These are phyloP conservation scores for Benthochromis sp. DNA, from an alignment of 2,113 vertebrate species.

Conservation along the genomic window DNA sequence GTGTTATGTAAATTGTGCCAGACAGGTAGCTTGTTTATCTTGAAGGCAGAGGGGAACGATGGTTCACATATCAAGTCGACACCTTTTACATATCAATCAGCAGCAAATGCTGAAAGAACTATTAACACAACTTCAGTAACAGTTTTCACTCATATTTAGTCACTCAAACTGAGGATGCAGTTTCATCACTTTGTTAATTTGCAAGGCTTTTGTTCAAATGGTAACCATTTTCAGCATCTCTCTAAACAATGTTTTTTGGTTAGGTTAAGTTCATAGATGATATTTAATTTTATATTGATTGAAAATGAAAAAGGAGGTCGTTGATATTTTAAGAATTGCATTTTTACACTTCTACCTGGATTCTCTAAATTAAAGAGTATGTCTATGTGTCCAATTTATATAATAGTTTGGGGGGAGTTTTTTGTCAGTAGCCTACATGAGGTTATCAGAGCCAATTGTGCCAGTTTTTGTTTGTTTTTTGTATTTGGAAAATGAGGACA, in stretches of 20 bases:
- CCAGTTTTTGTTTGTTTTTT: neutral
- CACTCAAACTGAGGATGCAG: neutral
- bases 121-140: neutral
- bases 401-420: neutral
- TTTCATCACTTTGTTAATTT: neutral
- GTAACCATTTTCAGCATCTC: neutral
- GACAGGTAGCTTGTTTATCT: slow-evolving; percentile 24
- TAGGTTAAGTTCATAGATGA: neutral
- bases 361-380: neutral
- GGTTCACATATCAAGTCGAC: slow-evolving; percentile 25
- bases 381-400: neutral
- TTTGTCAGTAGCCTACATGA: neutral
- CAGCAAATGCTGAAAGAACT: slow-evolving; percentile 1
- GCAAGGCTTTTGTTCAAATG: neutral
- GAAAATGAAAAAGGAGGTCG: neutral
- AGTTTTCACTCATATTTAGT: neutral
- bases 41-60: slow-evolving; percentile 4
- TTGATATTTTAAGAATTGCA: neutral
- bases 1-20: slow-evolving; percentile 14
- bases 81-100: slow-evolving; percentile 33
- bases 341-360: neutral
- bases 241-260: neutral
- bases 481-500: neutral
- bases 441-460: neutral
- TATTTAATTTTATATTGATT: neutral